A percentile compares a stretch with the other conserved stretches of the same genome.
These are phyloP conservation scores for Apodemus sylvaticus DNA, from an alignment of 2,113 vertebrate species.

Conservation along the genomic window DNA sequence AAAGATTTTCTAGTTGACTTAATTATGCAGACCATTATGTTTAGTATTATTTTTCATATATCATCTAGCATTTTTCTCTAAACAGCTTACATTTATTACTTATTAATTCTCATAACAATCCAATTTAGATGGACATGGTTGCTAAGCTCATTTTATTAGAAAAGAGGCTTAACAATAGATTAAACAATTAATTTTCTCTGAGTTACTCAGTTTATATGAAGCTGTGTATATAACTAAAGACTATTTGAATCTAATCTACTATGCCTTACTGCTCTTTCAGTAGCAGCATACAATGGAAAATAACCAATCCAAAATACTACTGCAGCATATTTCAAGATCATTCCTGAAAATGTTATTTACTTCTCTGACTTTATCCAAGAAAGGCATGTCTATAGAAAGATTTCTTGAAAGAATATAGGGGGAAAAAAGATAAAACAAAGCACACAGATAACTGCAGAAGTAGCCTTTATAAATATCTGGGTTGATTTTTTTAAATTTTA, in stretches of 20 bases:
- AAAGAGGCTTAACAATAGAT: not conserved
- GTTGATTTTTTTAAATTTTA: too few species aligned
- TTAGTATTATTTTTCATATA: not conserved
- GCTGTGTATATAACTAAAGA: not conserved
- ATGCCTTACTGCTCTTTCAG: not conserved
- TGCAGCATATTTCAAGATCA: not conserved
- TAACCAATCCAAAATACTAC: not conserved
- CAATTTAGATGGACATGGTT: not conserved
- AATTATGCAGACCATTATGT: not conserved
- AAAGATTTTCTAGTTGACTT: not conserved
- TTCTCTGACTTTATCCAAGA: not conserved
- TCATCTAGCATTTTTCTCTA: not conserved
- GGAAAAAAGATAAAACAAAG: not conserved
- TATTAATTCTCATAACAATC: not conserved
- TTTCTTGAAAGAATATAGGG: not conserved
- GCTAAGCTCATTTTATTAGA: not conserved
- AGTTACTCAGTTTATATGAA: not conserved
- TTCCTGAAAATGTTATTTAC: not conserved
- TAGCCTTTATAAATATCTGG: not conserved
- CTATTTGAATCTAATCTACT: not conserved
- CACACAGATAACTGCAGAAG: not conserved
- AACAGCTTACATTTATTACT: slow-evolving; percentile 1
- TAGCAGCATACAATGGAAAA: not conserved
- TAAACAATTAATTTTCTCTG: not conserved
- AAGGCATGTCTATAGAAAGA: not conserved